Conservation (phyloP, 23 tunicate species). For the Styela plicata region DNA sequence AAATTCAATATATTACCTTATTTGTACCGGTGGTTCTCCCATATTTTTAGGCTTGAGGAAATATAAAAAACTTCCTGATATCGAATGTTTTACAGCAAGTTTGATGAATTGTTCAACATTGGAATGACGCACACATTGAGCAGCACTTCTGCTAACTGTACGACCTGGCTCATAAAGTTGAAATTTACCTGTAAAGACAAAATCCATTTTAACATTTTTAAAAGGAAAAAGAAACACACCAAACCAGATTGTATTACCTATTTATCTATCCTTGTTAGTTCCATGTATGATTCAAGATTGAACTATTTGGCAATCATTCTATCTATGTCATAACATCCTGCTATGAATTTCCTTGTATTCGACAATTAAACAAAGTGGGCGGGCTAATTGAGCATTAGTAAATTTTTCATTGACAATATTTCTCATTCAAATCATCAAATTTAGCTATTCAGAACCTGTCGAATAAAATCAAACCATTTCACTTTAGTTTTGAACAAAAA, state of each 20-base stretch:
- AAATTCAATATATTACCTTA: slow-evolving; percentile 36
- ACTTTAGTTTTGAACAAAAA: too few relatives aligned
- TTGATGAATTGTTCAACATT: slow-evolving; percentile 73
- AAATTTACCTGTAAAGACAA: slow-evolving; percentile 71
- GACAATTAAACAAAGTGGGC: too few relatives aligned
- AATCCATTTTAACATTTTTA: too few relatives aligned
- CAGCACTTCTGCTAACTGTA: slow-evolving; percentile 62
- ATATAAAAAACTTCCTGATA: slow-evolving; percentile 79
- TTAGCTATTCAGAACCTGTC: too few relatives aligned
- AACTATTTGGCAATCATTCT: not conserved
- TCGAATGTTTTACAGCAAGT: slow-evolving; percentile 79
- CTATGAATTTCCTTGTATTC: not conserved
- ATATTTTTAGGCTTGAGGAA: slow-evolving; percentile 72
- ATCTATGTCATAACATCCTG: not conserved
- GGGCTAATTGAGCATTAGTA: too few relatives aligned
- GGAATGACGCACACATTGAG: slow-evolving; percentile 73
- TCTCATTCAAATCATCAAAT: too few relatives aligned
- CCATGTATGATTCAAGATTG: too few relatives aligned
- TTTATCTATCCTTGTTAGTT: too few relatives aligned
- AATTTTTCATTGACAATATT: too few relatives aligned
- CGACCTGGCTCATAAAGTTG: slow-evolving; percentile 79
- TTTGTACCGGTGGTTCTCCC: slow-evolving; percentile 93
- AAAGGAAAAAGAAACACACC: too few relatives aligned
- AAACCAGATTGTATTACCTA: too few relatives aligned
- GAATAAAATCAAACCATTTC: too few relatives aligned